Evolutionary conservation across 2,888 invertebrate genomes (phyloP).

Genomic region (Dynastes maya): DNA sequence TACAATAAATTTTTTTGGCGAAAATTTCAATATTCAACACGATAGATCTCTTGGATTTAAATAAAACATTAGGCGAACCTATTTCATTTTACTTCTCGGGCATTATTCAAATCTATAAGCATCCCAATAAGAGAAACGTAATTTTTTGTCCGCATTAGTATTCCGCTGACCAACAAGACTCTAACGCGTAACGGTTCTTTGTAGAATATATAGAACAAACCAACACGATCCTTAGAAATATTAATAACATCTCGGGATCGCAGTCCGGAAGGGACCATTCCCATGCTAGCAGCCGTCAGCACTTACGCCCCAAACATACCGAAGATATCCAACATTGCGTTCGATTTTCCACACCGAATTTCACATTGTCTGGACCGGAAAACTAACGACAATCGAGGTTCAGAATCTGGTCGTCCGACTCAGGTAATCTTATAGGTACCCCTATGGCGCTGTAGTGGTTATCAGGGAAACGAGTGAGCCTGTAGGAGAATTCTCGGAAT

Average conservation of each 20-base stretch:
- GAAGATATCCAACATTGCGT: conserved; percentile 27
- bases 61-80: not conserved
- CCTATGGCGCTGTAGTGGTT: not conserved
- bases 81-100: not conserved
- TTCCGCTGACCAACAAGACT: conserved; percentile 14
- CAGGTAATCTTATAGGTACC: conserved; percentile 30
- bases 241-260: conserved; percentile 29
- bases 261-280: conserved; percentile 38
- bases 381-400: conserved; percentile 20
- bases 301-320: conserved; percentile 39
- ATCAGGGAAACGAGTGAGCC: not conserved
- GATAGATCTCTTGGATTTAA: not conserved
- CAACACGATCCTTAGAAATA: conserved; percentile 39
- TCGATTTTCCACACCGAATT: conserved; percentile 39
- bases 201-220: conserved; percentile 16
- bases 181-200: conserved; percentile 33
- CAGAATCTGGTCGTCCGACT: conserved; percentile 30
- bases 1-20: too few relatives aligned
- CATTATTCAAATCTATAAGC: conserved; percentile 41
- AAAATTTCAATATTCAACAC: not conserved
- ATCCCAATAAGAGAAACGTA: conserved; percentile 33
- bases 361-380: conserved; percentile 34
- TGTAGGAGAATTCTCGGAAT: conserved; percentile 8
- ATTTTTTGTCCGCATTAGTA: conserved; percentile 41
- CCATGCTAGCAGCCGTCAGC: conserved; percentile 39